These are phyloP conservation scores for Phthorimaea operculella DNA, from an alignment of 1,140 invertebrate species.

Conservation along the genomic window DNA sequence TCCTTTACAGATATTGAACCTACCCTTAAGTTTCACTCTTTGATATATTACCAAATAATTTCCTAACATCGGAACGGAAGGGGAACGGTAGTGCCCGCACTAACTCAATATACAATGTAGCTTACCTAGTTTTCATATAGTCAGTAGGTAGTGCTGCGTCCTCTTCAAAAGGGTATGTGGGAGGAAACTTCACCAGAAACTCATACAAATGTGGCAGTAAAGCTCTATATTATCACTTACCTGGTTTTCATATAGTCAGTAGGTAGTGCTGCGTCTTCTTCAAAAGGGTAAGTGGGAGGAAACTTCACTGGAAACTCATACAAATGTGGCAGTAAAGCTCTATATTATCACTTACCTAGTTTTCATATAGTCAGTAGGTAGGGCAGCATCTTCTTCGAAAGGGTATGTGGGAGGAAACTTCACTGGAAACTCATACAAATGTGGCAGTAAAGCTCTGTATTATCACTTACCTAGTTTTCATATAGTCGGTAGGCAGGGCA, in stretches of 20 bases:
- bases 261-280: constrained; percentile 86
- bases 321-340: constrained; percentile 78
- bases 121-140: too few relatives aligned
- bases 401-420: constrained; percentile 96
- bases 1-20: too few relatives aligned
- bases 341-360: constrained; percentile 67
- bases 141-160: too few relatives aligned
- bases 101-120: too few relatives aligned
- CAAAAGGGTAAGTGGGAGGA: constrained; percentile 96
- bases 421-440: constrained; percentile 89
- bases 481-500: constrained; percentile 83
- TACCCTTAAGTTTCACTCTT: too few relatives aligned
- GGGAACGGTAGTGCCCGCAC: too few relatives aligned
- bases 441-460: constrained; percentile 73
- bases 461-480: constrained; percentile 78
- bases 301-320: constrained; percentile 92
- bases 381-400: constrained; percentile 89
- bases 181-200: constrained; percentile 90
- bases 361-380: constrained; percentile 91
- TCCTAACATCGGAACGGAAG: too few relatives aligned
- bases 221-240: constrained; percentile 42
- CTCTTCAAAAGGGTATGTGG: constrained; percentile 88
- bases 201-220: constrained; percentile 85
- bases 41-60: too few relatives aligned
- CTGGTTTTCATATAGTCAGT: constrained; percentile 91